phyloP scores from a whole-genome alignment of 2,888 invertebrate genomes.

The Siphonodentalium dalli region DNA sequence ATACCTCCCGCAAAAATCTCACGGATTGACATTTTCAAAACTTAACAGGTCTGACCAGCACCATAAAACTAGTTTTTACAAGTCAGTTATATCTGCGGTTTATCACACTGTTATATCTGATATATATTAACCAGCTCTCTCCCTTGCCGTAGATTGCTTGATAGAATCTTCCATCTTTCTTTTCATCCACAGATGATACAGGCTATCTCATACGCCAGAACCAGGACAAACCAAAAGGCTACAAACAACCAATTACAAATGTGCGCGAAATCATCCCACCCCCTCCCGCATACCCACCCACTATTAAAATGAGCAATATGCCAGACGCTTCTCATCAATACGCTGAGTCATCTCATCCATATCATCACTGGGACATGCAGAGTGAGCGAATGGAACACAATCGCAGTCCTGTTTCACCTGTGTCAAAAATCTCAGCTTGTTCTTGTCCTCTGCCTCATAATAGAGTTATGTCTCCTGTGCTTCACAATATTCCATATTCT shows the following conservation, averaged over 20 bases:
- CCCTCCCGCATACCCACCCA: conserved; percentile 66
- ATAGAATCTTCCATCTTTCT: no score
- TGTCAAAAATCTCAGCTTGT: conserved; percentile 54
- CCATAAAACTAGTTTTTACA: no score
- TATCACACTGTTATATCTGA: no score
- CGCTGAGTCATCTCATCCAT: conserved; percentile 31
- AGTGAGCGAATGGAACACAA: conserved; percentile 32
- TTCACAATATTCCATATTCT: conserved; percentile 41
- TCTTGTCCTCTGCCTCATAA: conserved; percentile 55
- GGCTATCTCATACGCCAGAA: no score
- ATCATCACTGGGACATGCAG: conserved; percentile 29
- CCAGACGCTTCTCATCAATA: conserved; percentile 33
- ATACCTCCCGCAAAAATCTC: no score
- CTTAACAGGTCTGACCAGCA: no score
- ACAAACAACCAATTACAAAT: conserved; percentile 58
- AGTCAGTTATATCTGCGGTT: no score
- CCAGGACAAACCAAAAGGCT: no score
- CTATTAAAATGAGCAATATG: conserved; percentile 58
- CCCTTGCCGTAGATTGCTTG: no score
- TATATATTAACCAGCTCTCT: no score
- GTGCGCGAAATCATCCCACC: conserved; percentile 65
- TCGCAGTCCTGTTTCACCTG: conserved; percentile 50
- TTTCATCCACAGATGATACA: no score
- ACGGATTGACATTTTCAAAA: no score
- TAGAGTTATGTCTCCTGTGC: conserved; percentile 31